Conservation (phyloP, 2,888 invertebrate species). For the Orthonychiurus folsomi region DNA sequence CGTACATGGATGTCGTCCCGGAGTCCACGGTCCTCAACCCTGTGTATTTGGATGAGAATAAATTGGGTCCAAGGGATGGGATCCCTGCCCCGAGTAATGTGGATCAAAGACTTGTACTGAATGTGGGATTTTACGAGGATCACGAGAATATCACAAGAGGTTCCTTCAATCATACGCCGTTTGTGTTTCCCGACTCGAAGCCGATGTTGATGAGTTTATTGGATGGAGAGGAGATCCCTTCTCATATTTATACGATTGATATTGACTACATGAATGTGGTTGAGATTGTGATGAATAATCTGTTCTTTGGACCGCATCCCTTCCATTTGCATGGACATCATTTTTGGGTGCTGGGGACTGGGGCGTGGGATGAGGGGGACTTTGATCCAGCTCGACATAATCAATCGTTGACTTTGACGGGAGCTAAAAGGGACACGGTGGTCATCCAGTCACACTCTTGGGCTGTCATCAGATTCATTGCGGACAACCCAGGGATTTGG, state of each 20-base stretch:
- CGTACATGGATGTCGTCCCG: not conserved
- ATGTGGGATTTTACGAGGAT: conserved; percentile 17
- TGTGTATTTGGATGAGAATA: conserved; percentile 14
- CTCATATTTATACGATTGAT: conserved; percentile 9
- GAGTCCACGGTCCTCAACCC: not conserved
- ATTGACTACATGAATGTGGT: conserved; percentile 16
- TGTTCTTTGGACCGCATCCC: conserved; percentile 24
- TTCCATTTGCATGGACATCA: conserved; percentile 14
- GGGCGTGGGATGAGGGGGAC: not conserved
- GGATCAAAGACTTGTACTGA: conserved; percentile 22
- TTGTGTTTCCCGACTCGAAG: conserved; percentile 13
- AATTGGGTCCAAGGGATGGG: conserved; percentile 20
- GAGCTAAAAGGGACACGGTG: conserved; percentile 26
- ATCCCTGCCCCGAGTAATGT: conserved; percentile 20
- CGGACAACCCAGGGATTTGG: conserved; percentile 30
- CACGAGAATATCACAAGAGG: conserved; percentile 16
- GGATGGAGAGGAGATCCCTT: conserved; percentile 14
- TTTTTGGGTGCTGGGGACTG: conserved; percentile 9
- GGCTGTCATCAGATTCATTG: conserved; percentile 24
- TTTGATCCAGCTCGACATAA: not conserved
- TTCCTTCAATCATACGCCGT: conserved; percentile 24
- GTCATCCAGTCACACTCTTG: conserved; percentile 17
- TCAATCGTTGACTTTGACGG: not conserved
- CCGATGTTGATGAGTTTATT: conserved; percentile 24
- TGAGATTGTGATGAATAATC: conserved; percentile 30